Conservation (phyloP, 2,888 invertebrate species). For the Lycophotia porphyrea region DNA sequence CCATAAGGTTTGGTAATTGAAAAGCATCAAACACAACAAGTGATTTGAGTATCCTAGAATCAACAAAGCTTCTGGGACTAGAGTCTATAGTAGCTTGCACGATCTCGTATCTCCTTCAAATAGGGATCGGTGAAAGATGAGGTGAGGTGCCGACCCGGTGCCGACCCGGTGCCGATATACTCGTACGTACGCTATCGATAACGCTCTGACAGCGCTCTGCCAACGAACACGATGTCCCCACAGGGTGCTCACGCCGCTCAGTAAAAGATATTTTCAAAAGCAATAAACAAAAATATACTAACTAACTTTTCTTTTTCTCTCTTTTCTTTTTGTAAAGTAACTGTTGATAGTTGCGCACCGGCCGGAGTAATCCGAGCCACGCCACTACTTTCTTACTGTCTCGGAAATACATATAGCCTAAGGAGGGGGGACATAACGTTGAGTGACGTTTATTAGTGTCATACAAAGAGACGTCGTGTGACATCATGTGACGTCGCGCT, state of each 20-base stretch:
- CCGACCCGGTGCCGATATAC: too few relatives aligned
- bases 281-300: too few relatives aligned
- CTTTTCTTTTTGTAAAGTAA: background rate
- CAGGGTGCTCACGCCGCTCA: background rate
- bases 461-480: background rate
- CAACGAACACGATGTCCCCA: background rate
- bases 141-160: background rate
- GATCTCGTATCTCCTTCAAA: background rate
- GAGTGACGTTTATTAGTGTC: constrained; percentile 8
- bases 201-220: background rate
- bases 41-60: too few relatives aligned
- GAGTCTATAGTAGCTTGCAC: too few relatives aligned
- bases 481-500: background rate
- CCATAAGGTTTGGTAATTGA: too few relatives aligned
- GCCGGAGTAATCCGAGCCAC: background rate
- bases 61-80: too few relatives aligned
- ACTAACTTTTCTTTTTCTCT: background rate
- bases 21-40: too few relatives aligned
- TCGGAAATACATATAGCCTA: background rate
- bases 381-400: background rate
- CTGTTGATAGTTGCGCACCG: background rate
- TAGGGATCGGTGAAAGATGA: background rate
- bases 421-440: background rate
- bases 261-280: too few relatives aligned
- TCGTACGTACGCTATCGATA: too few relatives aligned